Evolutionary conservation across 2,113 vertebrate genomes (phyloP), one percentile per base, ranked within the genome.

Genomic region (Vulpes lagopus): DNA sequence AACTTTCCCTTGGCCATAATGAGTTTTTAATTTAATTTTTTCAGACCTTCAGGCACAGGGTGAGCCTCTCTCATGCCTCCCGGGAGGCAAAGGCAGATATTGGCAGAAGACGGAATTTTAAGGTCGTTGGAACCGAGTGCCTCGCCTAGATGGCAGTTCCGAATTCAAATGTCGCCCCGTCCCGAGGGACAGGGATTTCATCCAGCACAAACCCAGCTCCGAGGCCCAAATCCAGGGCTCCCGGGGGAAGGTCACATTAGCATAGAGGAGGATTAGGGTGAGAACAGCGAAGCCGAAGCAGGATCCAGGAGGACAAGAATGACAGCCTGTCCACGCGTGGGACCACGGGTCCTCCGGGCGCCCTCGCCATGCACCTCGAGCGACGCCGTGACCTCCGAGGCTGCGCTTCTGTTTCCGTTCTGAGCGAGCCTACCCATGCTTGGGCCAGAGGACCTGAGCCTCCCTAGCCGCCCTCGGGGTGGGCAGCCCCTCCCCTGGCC

Each of bases 21-120:
- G 96, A 98, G 90, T 74, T 98, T 98, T 97, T 95, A 96, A 97
- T 98, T 98, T 94, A 62, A 71, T 51, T 97, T 64, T 88, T 62
- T 11, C 97, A 62, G 65, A 89, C 93, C 97, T 97, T 93, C 97
- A 89, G 95, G 89, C 73, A 86, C 11, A 64, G 53, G 32, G 89
- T 95, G 94, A 96, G 88, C 95, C 92, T 85, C 65, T 89, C 43
- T 4, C 32, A 59, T 64, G 67, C 94, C 95, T 89, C 95, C 2
- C 25, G 96, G 97, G 96, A 95, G 51, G 25, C 57, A 5, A 90
- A 62, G 87, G 91, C 0, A 2, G 88, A 0, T 96, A 69, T 74
- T 49, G 84, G 71, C 93, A 92, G 81, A 94, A 95, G 83, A 55
- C 62, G 71, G 60, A 91, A 49, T 76, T 89, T 90, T 49, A n/a